Percentiles rank a stretch among this genome's conserved stretches.
Conservation (phyloP, 2,888 invertebrate species). For the Girardia tigrina region DNA sequence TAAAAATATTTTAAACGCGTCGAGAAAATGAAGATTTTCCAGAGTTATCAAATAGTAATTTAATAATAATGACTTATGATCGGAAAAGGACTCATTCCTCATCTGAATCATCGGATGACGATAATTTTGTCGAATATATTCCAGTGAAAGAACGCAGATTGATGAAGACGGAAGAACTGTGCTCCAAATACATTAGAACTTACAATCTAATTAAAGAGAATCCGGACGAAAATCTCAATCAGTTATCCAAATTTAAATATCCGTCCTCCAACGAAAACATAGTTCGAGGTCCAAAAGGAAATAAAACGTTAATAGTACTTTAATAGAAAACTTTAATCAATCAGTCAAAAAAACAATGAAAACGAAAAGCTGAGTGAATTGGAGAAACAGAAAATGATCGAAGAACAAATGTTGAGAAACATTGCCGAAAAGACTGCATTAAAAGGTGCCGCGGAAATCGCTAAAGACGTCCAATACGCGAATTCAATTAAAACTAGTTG, state of each 20-base stretch:
- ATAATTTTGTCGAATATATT: conserved; percentile 73
- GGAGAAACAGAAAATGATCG: conserved; percentile 61
- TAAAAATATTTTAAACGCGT: too few species aligned
- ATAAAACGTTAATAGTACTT: neutral
- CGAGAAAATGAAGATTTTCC: too few species aligned
- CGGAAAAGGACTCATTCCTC: neutral
- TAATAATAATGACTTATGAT: too few species aligned
- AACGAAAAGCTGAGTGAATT: conserved; percentile 25
- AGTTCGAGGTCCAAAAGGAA: neutral
- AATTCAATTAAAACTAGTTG: conserved; percentile 93
- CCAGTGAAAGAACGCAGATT: conserved; percentile 55
- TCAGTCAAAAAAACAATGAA: neutral
- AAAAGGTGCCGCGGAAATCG: conserved; percentile 93
- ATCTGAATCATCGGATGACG: conserved; percentile 51
- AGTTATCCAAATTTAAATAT: neutral
- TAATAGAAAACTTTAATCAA: too few species aligned
- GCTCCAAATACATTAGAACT: neutral
- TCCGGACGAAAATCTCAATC: neutral
- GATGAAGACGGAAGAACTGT: neutral
- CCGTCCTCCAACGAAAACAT: neutral
- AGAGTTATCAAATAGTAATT: too few species aligned
- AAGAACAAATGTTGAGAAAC: conserved; percentile 86
- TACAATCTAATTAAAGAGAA: neutral
- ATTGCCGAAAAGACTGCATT: conserved; percentile 84
- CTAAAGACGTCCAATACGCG: conserved; percentile 90